Conservation (phyloP, 2,113 vertebrate species). For the Zosterops borbonicus region DNA sequence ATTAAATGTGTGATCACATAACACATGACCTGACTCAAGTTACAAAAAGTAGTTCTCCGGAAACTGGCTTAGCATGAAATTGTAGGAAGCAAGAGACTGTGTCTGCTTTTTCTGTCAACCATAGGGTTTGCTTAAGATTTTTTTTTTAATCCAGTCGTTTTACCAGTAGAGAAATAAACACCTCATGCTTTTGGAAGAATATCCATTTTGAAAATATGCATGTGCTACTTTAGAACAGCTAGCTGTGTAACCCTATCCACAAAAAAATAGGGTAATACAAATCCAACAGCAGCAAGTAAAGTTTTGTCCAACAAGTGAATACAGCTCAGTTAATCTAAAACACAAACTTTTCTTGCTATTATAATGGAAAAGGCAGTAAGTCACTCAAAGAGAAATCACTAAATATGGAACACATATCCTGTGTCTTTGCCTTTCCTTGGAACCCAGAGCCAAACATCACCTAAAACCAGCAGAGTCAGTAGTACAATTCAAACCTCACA, state of each 20-base stretch:
- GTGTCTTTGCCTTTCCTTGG: background rate
- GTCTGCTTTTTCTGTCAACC: background rate
- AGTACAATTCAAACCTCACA: background rate
- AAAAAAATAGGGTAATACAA: background rate
- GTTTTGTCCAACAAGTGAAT: background rate
- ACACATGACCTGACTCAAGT: slow-evolving; percentile 6
- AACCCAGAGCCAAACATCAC: background rate
- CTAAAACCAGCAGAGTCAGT: background rate
- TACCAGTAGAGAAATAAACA: background rate
- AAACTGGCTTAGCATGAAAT: background rate
- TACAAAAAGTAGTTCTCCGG: background rate
- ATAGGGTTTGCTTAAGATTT: background rate
- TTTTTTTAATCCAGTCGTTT: background rate
- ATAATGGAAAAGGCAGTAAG: background rate
- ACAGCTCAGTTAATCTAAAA: background rate
- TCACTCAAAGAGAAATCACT: background rate
- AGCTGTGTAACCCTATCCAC: background rate
- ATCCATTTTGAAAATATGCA: background rate
- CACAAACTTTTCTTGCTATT: background rate
- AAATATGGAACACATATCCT: background rate
- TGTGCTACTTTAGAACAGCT: background rate
- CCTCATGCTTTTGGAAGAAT: background rate
- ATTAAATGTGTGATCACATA: slow-evolving; percentile 28
- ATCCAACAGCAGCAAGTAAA: background rate
- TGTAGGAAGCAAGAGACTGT: background rate